Percentiles rank a stretch among this genome's conserved stretches.
Evolutionary conservation across 2,888 invertebrate genomes (phyloP).

Genomic region (Coremacera marginata): DNA sequence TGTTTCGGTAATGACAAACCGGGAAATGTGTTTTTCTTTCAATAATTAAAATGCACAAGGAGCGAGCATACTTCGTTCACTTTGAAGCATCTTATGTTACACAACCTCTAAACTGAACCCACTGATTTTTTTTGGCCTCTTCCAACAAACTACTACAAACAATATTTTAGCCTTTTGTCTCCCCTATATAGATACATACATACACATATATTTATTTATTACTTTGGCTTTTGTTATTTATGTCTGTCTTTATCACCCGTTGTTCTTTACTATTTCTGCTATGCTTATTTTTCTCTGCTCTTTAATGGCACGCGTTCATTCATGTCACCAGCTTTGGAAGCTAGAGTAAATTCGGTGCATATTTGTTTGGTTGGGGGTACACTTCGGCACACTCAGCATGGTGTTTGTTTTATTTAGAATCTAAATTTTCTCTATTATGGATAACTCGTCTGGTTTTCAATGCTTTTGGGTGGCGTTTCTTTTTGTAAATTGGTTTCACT

Average conservation of each 20-base stretch:
- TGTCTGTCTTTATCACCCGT: not conserved
- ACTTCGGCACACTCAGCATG: not conserved
- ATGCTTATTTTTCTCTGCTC: not conserved
- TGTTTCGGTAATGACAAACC: not conserved
- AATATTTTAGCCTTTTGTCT: not conserved
- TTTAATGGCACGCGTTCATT: conserved; percentile 26
- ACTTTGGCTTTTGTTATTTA: conserved; percentile 4
- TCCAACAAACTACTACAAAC: not conserved
- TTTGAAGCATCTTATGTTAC: too few species aligned
- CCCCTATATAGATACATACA: not conserved
- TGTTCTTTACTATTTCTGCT: not conserved
- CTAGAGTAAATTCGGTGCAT: not conserved
- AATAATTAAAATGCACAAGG: too few species aligned
- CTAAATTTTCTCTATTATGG: not conserved
- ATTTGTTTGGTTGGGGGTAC: not conserved
- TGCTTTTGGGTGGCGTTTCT: not conserved
- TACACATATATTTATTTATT: not conserved
- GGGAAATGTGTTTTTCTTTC: not conserved
- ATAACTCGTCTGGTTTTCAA: not conserved
- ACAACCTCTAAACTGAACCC: too few species aligned
- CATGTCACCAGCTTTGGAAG: not conserved
- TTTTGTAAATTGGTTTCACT: not conserved
- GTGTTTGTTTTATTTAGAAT: conserved; percentile 7
- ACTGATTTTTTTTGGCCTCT: too few species aligned
- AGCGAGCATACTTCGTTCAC: too few species aligned